Conservation (phyloP, 2,113 vertebrate genomes). For the Suricata suricatta region DNA sequence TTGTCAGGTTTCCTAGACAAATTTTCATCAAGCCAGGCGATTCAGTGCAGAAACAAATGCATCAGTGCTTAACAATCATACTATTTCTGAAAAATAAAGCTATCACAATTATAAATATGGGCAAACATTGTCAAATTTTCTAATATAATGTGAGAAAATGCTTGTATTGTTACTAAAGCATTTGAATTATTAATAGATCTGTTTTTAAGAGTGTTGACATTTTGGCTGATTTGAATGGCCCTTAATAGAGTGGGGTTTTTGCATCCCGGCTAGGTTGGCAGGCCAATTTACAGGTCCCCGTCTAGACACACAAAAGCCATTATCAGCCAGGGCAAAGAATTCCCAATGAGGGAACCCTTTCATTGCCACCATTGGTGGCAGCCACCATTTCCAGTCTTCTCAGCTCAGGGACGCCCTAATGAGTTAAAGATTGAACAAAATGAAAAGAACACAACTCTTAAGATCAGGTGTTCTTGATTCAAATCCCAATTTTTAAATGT, state of each 20-base stretch:
- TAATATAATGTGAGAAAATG: constrained; percentile 50
- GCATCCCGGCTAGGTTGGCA: constrained; percentile 54
- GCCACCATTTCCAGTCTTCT: background rate
- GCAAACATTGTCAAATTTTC: constrained; percentile 54
- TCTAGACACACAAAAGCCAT: constrained; percentile 44
- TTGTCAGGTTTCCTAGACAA: constrained; percentile 10
- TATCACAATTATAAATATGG: constrained; percentile 53
- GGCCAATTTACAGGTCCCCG: constrained; percentile 52
- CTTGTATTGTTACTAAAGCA: constrained; percentile 30
- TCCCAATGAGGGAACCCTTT: background rate
- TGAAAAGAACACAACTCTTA: background rate
- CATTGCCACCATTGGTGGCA: background rate
- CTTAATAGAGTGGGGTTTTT: constrained; percentile 35
- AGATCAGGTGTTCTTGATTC: background rate
- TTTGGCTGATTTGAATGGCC: constrained; percentile 54
- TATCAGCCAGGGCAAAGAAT: constrained; percentile 9
- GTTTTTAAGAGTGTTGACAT: constrained; percentile 57
- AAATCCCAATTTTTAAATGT: background rate
- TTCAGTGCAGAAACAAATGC: constrained; percentile 18
- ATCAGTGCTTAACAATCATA: background rate
- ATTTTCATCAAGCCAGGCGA: background rate
- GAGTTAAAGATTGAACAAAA: background rate
- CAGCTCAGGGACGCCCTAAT: constrained; percentile 2
- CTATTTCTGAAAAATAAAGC: constrained; percentile 57
- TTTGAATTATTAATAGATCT: constrained; percentile 55